Evolutionary conservation across 1,140 invertebrate species (phyloP).

Genomic region (Psilanteris sp.): DNA sequence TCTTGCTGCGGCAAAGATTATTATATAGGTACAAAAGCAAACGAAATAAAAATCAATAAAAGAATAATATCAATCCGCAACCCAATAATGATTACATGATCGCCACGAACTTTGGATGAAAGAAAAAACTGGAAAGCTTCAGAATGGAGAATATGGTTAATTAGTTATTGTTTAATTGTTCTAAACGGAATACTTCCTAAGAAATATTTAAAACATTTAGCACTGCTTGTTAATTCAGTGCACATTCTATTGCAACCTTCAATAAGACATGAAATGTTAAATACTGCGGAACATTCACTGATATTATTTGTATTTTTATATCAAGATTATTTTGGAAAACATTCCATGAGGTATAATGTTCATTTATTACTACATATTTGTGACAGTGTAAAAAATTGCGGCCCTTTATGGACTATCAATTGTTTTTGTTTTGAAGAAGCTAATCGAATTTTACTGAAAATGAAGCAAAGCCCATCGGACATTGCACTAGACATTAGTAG

Average conservation of each 20-base stretch:
- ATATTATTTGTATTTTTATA: background rate
- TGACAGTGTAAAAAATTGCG: too few species aligned
- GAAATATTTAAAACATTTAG: slow-evolving; percentile 11
- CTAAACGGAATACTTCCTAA: slow-evolving; percentile 10
- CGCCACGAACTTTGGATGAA: slow-evolving; percentile 10
- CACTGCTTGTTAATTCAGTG: slow-evolving; percentile 7
- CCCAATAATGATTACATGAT: slow-evolving; percentile 11
- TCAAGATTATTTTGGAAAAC: background rate
- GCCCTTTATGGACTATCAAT: too few species aligned
- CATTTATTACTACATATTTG: slow-evolving; percentile 13
- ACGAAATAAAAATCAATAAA: slow-evolving; percentile 8
- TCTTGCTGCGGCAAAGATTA: too few species aligned
- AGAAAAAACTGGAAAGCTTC: slow-evolving; percentile 24
- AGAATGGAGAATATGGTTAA: slow-evolving; percentile 23
- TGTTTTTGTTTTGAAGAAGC: slow-evolving; percentile 21
- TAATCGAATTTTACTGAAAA: slow-evolving; percentile 17
- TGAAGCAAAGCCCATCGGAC: slow-evolving; percentile 23
- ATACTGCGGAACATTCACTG: background rate
- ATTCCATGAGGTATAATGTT: slow-evolving; percentile 4
- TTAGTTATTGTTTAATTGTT: slow-evolving; percentile 8
- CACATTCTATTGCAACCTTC: slow-evolving; percentile 8
- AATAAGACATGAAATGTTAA: background rate
- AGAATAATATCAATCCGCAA: background rate
- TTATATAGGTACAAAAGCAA: too few species aligned
- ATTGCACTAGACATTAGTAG: too few species aligned